These are phyloP conservation scores for Petrocephalus schoutedeni DNA, from an alignment of 2,797 vertebrate species.

Conservation along the genomic window DNA sequence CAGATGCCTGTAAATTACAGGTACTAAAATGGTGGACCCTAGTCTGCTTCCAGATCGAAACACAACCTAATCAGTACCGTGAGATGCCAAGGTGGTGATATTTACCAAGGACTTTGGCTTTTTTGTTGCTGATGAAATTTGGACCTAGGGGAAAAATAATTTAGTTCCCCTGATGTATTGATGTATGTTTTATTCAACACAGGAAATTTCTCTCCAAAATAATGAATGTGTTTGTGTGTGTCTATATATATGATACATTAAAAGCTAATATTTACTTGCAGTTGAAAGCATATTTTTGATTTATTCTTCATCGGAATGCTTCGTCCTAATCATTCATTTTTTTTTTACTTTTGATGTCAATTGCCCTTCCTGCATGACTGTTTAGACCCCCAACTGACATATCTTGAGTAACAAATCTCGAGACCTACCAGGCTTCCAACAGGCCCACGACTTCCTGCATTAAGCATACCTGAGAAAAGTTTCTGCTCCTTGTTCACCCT, in stretches of 20 bases:
- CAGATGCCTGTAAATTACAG: not conserved
- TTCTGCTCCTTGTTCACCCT: not conserved
- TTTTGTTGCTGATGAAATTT: not conserved
- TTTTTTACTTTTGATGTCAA: not conserved
- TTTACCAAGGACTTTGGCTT: not conserved
- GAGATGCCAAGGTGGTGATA: not conserved
- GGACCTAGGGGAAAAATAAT: not conserved
- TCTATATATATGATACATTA: not conserved
- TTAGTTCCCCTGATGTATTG: not conserved
- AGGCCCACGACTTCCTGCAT: too few species aligned
- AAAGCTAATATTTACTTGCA: not conserved
- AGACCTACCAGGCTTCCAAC: not conserved
- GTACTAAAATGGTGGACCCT: not conserved
- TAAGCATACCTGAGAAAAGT: not conserved
- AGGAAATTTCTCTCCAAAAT: not conserved
- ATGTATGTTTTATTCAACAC: not conserved
- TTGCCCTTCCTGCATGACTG: not conserved
- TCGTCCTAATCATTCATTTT: not conserved
- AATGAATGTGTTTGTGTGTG: not conserved
- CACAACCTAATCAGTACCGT: not conserved
- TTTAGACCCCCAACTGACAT: not conserved
- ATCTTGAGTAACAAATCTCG: not conserved
- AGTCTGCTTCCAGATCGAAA: not conserved
- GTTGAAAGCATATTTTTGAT: not conserved
- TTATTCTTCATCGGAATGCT: not conserved